Conservation (phyloP, 2,888 invertebrate species). For the Ophion slaviceki region DNA sequence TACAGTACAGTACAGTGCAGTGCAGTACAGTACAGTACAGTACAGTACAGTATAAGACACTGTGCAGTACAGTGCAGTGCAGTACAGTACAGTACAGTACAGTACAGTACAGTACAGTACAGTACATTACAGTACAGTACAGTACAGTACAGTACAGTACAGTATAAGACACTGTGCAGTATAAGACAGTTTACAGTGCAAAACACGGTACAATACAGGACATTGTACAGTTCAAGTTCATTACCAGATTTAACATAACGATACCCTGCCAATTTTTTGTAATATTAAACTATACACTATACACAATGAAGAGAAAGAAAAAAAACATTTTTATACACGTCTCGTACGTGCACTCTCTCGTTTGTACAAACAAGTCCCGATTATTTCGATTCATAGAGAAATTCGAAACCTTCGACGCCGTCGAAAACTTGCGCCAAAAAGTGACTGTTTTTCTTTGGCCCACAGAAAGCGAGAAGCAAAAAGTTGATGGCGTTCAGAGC, state of each 20-base stretch:
- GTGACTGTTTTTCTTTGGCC: constrained; percentile 16
- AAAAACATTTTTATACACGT: too few species aligned
- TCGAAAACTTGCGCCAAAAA: neutral
- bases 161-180: neutral
- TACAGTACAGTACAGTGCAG: too few species aligned
- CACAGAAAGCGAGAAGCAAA: constrained; percentile 46
- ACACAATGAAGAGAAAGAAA: too few species aligned
- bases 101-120: too few species aligned
- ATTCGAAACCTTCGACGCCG: neutral
- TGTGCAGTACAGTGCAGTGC: too few species aligned
- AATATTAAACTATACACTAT: neutral
- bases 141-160: too few species aligned
- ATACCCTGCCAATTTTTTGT: neutral
- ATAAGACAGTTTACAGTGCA: neutral
- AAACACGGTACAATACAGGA: neutral
- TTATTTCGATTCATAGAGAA: too few species aligned
- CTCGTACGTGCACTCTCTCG: too few species aligned
- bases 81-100: too few species aligned
- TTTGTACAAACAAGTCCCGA: too few species aligned
- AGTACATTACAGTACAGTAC: too few species aligned
- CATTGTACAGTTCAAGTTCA: neutral
- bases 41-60: neutral
- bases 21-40: too few species aligned
- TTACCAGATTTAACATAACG: neutral
- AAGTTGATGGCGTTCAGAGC: constrained; percentile 29